These are phyloP conservation scores for Tautogolabrus adspersus DNA, from an alignment of 2,113 vertebrate species.

Conservation along the genomic window DNA sequence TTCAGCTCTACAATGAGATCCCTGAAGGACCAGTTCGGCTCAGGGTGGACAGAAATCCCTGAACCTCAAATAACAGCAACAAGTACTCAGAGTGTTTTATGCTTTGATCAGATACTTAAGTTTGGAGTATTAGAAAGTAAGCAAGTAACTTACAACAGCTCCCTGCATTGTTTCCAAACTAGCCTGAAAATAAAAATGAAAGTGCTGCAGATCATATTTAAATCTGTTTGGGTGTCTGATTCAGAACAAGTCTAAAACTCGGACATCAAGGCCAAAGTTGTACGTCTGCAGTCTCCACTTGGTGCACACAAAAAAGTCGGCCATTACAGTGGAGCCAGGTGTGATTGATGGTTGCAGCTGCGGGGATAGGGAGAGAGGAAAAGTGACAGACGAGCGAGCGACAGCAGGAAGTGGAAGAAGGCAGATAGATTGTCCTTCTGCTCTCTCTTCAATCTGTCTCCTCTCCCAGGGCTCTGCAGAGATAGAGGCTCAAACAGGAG, in stretches of 20 bases:
- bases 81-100: background rate
- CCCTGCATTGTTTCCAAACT: background rate
- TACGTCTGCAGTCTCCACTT: constrained; percentile 33
- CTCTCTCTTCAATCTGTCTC: constrained; percentile 6
- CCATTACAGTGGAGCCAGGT: constrained; percentile 30
- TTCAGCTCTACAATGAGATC: constrained; percentile 11
- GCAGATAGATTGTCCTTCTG: constrained; percentile 20
- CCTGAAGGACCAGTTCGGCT: background rate
- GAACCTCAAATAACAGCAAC: background rate
- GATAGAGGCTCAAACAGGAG: background rate
- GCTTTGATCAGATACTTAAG: background rate
- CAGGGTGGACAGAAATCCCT: background rate
- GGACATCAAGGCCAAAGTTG: constrained; percentile 23
- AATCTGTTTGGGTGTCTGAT: background rate
- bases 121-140: background rate
- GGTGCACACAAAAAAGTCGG: constrained; percentile 8
- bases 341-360: constrained; percentile 48
- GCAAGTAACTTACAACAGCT: background rate
- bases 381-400: constrained; percentile 33
- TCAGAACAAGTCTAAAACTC: constrained; percentile 6
- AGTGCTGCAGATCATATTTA: background rate
- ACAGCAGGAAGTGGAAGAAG: constrained; percentile 1
- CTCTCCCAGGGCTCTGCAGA: background rate
- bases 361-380: constrained; percentile 5
- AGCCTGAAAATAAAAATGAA: background rate